Evolutionary conservation across 2,888 invertebrate species (phyloP), one percentile per base, ranked within the genome.

Genomic region (Anodontia alba): DNA sequence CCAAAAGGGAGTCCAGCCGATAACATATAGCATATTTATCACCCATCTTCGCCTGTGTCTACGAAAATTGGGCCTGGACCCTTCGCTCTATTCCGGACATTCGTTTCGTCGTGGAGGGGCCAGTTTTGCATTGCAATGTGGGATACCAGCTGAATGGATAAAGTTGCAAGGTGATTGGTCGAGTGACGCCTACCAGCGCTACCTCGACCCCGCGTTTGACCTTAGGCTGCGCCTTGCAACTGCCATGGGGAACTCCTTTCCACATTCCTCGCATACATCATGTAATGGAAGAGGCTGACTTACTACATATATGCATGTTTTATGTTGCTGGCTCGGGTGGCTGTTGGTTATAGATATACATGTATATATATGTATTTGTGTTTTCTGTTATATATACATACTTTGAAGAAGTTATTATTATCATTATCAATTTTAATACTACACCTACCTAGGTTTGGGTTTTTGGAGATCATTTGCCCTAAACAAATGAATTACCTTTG

Each of bases 41-140:
- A 57, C 57, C 23, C 57, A 57, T 26, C 57, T 57, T 57, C 57
- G 57, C 26, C 57, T 57, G 15, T 54, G 69, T 46, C 46, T 80
- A 20, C 15, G 36, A 8, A 36, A 49, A 29, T 10, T 77, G 7
- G 68, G 72, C 17, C 15, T 75, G 12, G 17, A 70, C 20, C 75
- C 80, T 12, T 71, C 51, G 7, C 26, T 42, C 1, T 80, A 51
- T 68, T 75, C 72, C 12, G 75, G 75, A 1, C 76, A 80, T 23
- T 71, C n/a, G n/a, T n/a, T n/a, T n/a, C n/a, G n/a, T n/a, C n/a
- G n/a, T n/a, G n/a, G n/a, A n/a, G n/a, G n/a, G n/a, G n/a, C n/a
- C n/a, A n/a, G n/a, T n/a, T n/a, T n/a, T n/a, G n/a, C n/a, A n/a
- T n/a, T n/a, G n/a, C 70, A 80, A 42, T 80, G 80, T 76, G 80